A percentile compares a stretch with the other conserved stretches of the same genome.
Evolutionary conservation across 2,888 invertebrate genomes (phyloP).

Genomic region (Celastrina argiolus): DNA sequence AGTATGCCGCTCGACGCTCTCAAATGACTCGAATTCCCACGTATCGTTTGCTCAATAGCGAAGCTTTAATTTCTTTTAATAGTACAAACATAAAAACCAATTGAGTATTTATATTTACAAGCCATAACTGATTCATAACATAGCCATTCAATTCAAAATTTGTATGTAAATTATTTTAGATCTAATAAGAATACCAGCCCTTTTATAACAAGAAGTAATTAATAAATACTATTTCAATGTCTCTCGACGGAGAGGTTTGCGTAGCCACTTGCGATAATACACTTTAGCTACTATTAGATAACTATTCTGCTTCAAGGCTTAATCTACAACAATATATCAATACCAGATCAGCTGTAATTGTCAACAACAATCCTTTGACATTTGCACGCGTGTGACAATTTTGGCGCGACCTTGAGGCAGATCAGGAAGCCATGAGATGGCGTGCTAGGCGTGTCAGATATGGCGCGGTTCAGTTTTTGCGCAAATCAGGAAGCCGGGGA

Average conservation of each 20-base stretch:
- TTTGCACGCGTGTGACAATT: not conserved
- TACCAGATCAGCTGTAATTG: not conserved
- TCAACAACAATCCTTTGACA: not conserved
- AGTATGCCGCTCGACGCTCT: not conserved
- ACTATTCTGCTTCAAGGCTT: not conserved
- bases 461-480: conserved; percentile 7
- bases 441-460: not conserved
- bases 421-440: conserved; percentile 9
- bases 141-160: too few species aligned
- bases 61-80: not conserved
- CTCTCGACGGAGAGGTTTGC: too few species aligned
- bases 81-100: not conserved
- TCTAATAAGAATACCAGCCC: too few species aligned
- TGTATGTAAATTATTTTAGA: too few species aligned
- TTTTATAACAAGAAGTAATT: too few species aligned
- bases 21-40: conserved; percentile 1
- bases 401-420: conserved; percentile 6
- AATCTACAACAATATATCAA: not conserved
- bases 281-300: too few species aligned
- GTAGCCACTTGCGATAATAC: too few species aligned
- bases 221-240: too few species aligned
- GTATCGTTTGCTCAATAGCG: not conserved
- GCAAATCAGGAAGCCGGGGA: not conserved
- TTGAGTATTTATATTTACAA: too few species aligned
- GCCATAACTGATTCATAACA: too few species aligned